These are phyloP conservation scores for Bolborhynchus lineola DNA, from an alignment of 2,113 vertebrate genomes.

Conservation along the genomic window DNA sequence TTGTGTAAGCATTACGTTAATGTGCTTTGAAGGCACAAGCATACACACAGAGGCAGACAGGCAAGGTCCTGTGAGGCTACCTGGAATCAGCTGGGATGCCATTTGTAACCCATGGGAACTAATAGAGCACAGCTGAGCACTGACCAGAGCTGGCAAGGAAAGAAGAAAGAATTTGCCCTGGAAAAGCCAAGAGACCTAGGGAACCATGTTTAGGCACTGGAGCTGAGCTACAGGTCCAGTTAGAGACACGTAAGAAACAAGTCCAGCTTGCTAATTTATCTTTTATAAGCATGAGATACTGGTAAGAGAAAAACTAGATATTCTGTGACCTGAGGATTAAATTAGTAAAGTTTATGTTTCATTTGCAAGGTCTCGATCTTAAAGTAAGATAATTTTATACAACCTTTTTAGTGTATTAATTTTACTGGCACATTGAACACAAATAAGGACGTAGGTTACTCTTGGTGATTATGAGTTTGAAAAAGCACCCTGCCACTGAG, in stretches of 20 bases:
- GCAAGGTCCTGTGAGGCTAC: not conserved
- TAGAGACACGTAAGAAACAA: not conserved
- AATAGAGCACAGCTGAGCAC: not conserved
- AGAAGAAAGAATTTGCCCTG: not conserved
- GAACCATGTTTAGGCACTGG: not conserved
- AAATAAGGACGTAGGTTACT: not conserved
- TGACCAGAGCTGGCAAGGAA: not conserved
- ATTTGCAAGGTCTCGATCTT: not conserved
- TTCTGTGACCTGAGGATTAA: not conserved
- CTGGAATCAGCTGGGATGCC: not conserved
- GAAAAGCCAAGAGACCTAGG: not conserved
- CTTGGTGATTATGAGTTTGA: not conserved
- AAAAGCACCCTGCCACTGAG: not conserved
- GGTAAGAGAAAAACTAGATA: not conserved
- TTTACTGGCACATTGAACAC: conserved; percentile 4
- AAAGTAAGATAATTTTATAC: not conserved
- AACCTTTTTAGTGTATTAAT: not conserved
- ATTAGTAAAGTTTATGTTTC: not conserved
- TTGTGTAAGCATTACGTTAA: not conserved
- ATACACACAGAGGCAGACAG: not conserved
- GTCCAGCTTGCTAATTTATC: not conserved
- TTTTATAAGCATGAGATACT: not conserved
- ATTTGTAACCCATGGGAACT: not conserved
- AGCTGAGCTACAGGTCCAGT: not conserved
- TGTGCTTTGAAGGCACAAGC: not conserved